Evolutionary conservation across 2,113 vertebrate species (phyloP), one percentile per base, ranked within the genome.

Genomic region (Pandion haliaetus): DNA sequence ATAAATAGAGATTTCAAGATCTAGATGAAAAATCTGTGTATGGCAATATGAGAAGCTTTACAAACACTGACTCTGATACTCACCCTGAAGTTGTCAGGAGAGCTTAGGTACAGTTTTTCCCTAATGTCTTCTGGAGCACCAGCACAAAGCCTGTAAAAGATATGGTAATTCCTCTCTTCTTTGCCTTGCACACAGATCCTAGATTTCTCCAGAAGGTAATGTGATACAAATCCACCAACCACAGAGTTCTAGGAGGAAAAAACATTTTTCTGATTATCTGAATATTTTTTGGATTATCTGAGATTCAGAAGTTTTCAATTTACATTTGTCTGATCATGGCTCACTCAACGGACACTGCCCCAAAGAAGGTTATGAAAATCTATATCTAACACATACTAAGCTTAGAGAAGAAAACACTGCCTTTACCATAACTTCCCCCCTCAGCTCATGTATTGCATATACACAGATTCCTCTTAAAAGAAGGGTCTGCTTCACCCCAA

Each of bases 141-240:
- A 42, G 99, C 99, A 91, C 99, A 99, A 81, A 99, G 98, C 21
- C 99, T 98, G 96, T 99, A 99, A 98, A 99, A 99, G 92, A 99
- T 99, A 97, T 99, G 99, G 23, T 99, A 99, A 98, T 99, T 99
- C 87, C 99, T 99, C 98, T 99, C 99, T 93, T 99, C 99, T 40
- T 98, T 97, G 88, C 99, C 98, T 97, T 99, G 99, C n/a, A 98
- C 98, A 98, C 99, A 99, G 97, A 99, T 99, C 88, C 99, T 98
- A 16, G 99, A 99, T 98, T 99, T 99, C 98, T 99, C 99, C 98
- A 99, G 98, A 87, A 99, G 99, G 97, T 99, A 99, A 97, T 99
- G 99, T 5, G 99, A 99, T 82, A 99, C 99, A 94, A 99, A 99
- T 87, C 99, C 99, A 52, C 99, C 99, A 65, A 99, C 99, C 71